Evolutionary conservation across 2,888 invertebrate genomes (phyloP), one percentile per base, ranked within the genome.

Genomic region (Diarsia rubi): DNA sequence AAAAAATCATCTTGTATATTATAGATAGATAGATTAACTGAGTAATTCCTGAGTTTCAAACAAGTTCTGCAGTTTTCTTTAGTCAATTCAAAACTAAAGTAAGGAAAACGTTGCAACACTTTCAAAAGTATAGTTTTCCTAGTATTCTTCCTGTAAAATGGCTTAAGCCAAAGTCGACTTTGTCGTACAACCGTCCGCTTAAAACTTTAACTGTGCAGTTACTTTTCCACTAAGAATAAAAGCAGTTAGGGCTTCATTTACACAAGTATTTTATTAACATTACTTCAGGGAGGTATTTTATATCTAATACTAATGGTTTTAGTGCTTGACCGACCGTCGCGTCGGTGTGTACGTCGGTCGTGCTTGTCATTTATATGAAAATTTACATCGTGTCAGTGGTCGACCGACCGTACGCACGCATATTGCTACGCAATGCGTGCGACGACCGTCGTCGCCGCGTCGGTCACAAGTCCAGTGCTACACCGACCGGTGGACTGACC

Each of bases 121-220:
- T 73, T 16, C 8, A 45, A 63, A 70, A 52, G 16, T 44, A 14
- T 31, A 24, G n/a, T 57, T 79, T 78, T 52, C 42, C 16, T 21
- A 21, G 9, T 21, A 54, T 19, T 69, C 24, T 37, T 45, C 14
- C 24, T 69, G 6, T 24, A 57, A 57, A 47, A 44, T 16, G 21
- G 37, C 16, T 59, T 64, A 4, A 57, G 19, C 24, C 54, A 31
- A 69, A 78, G 44, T 49, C 31, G 21, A 63, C 54, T 62, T 63
- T 49, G 31, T 57, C 21, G 12, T 68, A 19, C 62, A 27, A 78
- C 47, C 14, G 16, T 24, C 19, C 27, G n/a, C 59, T 74, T 59
- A 11, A 0, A 73, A 66, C 68, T 62, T 47, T 21, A 47, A 57
- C 79, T 27, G 21, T 19, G 14, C n/a, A 52, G 44, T 70, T 79